phyloP scores from a whole-genome alignment of 92 coral and sea anemone genomes.

The Epizoanthus fatuus region DNA sequence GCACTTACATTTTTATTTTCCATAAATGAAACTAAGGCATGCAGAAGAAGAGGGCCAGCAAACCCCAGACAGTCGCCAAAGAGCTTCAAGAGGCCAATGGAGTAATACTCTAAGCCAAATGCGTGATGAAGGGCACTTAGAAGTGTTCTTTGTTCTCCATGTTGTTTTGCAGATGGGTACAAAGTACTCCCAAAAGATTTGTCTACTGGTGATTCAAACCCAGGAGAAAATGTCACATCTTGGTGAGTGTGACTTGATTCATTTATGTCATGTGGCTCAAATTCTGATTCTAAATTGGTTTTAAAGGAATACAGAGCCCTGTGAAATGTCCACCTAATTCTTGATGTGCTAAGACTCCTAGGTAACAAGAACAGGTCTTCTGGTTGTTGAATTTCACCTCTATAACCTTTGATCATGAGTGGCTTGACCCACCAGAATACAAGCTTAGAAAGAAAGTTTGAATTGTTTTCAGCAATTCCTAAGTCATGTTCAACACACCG shows the following conservation, averaged over 20 bases:
- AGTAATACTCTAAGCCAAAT: conserved; percentile 95
- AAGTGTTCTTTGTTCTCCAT: conserved; percentile 64
- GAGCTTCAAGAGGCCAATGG: conserved; percentile 88
- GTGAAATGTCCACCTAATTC: conserved; percentile 69
- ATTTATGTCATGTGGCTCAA: not conserved
- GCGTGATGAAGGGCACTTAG: conserved; percentile 89
- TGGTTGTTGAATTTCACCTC: conserved; percentile 74
- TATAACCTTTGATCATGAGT: conserved; percentile 86
- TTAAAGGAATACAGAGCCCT: conserved; percentile 54
- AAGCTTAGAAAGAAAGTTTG: conserved; percentile 82
- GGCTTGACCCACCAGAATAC: conserved; percentile 95
- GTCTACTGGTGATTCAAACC: not conserved
- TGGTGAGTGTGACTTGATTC: not conserved
- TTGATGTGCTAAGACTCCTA: conserved; percentile 76
- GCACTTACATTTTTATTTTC: conserved; percentile 85
- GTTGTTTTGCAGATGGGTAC: conserved; percentile 18
- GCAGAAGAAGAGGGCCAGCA: conserved; percentile 96
- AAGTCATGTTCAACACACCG: conserved; percentile 81
- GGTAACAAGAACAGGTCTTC: conserved; percentile 91
- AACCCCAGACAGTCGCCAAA: conserved; percentile 93
- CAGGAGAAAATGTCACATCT: not conserved
- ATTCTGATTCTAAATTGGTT: not conserved
- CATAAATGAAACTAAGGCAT: conserved; percentile 97
- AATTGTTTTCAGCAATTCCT: conserved; percentile 84
- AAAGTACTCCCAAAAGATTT: not conserved